Evolutionary conservation across 2,888 invertebrate genomes (phyloP).

Genomic region (Amblyjoppa fuscipennis): DNA sequence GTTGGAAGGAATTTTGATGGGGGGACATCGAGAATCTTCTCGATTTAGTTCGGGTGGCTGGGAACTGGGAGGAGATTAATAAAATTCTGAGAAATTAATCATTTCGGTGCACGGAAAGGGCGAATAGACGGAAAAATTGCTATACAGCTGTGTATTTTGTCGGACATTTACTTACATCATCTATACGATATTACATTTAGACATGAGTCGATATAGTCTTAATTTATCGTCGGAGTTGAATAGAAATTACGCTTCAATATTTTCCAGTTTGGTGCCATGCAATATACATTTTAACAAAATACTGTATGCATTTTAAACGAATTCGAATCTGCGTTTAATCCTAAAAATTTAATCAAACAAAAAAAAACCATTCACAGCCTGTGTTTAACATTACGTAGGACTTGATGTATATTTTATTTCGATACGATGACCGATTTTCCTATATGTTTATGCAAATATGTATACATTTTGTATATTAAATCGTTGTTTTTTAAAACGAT

Average conservation of each 20-base stretch:
- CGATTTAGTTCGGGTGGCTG: too few relatives aligned
- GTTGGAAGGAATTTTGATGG: background rate
- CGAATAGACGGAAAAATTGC: background rate
- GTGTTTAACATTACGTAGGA: background rate
- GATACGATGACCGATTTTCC: background rate
- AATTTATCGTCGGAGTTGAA: background rate
- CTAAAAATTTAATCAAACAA: background rate
- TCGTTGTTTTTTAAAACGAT: background rate
- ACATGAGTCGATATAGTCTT: background rate
- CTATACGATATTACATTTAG: background rate
- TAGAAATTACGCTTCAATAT: background rate
- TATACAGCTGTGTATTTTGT: background rate
- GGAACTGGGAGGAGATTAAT: background rate
- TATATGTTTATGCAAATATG: background rate
- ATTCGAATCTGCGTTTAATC: background rate
- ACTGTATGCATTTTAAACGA: background rate
- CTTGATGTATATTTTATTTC: background rate
- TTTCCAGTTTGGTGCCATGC: background rate
- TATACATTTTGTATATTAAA: background rate
- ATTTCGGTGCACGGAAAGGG: background rate
- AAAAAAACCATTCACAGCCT: background rate
- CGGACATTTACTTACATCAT: background rate
- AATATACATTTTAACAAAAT: background rate
- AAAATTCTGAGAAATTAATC: background rate
- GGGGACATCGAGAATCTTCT: too few relatives aligned